phyloP scores from a whole-genome alignment of 2,113 vertebrate genomes.

The Odocoileus virginianus region DNA sequence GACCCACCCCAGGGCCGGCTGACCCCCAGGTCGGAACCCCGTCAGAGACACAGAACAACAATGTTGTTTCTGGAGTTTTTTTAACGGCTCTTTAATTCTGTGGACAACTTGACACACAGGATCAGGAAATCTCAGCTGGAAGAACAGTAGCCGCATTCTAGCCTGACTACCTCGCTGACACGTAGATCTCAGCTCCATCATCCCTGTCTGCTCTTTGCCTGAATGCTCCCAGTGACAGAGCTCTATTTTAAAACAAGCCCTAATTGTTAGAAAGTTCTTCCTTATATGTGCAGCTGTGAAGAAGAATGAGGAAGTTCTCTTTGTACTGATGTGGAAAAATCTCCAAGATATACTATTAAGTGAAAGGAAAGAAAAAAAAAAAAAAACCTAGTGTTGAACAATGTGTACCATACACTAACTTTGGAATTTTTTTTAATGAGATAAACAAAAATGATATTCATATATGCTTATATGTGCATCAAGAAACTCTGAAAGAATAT shows the following conservation, averaged over 20 bases:
- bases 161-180: background rate
- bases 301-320: slow-evolving; percentile 60
- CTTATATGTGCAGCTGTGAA: slow-evolving; percentile 61
- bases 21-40: background rate
- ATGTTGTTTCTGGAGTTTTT: background rate
- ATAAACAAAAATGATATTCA: background rate
- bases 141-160: background rate
- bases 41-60: background rate
- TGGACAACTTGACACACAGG: background rate
- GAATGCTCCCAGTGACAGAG: slow-evolving; percentile 3
- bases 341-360: slow-evolving; percentile 48
- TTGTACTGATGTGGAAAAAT: background rate
- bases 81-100: background rate
- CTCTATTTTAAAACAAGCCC: slow-evolving; percentile 42
- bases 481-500: background rate
- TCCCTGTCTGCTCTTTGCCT: background rate
- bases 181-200: background rate
- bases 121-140: background rate
- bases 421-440: background rate
- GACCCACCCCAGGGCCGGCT: background rate
- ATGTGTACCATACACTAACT: background rate
- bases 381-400: background rate
- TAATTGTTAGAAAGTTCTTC: slow-evolving; percentile 61
- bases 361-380: background rate
- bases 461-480: background rate